A percentile compares a stretch with the other conserved stretches of the same genome.
Conservation (phyloP, 2,888 invertebrate genomes). For the Asteroscopus sphinx region DNA sequence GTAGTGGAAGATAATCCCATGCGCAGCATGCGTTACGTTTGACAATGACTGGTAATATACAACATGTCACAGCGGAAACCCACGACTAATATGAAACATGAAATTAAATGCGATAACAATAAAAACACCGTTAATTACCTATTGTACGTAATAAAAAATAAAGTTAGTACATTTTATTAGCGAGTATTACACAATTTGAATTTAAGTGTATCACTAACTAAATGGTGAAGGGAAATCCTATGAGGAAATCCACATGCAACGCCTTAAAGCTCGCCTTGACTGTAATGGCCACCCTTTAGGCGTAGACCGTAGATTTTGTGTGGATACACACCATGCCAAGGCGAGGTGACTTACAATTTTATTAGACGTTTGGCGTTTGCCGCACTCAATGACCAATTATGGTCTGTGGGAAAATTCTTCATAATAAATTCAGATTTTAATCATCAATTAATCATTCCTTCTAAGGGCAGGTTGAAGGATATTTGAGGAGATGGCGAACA, state of each 20-base stretch:
- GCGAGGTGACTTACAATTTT: conserved; percentile 20
- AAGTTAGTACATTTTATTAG: conserved; percentile 24
- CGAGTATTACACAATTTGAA: conserved; percentile 31
- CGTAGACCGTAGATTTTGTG: conserved; percentile 34
- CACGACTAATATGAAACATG: background rate
- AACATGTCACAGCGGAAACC: conserved; percentile 5
- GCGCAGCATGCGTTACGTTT: no score
- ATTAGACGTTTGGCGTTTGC: conserved; percentile 10
- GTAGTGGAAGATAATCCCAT: no score
- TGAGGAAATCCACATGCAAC: conserved; percentile 41
- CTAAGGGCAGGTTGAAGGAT: no score
- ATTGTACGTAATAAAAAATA: conserved; percentile 31
- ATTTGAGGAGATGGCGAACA: no score
- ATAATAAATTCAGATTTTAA: no score
- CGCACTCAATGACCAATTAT: conserved; percentile 10
- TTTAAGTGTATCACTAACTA: conserved; percentile 18
- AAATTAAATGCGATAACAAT: conserved; percentile 18
- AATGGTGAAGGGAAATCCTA: conserved; percentile 44
- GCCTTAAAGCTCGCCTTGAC: conserved; percentile 39
- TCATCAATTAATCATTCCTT: no score
- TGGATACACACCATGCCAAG: conserved; percentile 30
- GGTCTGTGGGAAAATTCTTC: background rate
- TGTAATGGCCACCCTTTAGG: conserved; percentile 41
- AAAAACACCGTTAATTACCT: conserved; percentile 20
- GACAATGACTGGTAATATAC: background rate